Conservation (phyloP, 2,113 vertebrate species). For the Eonycteris spelaea region DNA sequence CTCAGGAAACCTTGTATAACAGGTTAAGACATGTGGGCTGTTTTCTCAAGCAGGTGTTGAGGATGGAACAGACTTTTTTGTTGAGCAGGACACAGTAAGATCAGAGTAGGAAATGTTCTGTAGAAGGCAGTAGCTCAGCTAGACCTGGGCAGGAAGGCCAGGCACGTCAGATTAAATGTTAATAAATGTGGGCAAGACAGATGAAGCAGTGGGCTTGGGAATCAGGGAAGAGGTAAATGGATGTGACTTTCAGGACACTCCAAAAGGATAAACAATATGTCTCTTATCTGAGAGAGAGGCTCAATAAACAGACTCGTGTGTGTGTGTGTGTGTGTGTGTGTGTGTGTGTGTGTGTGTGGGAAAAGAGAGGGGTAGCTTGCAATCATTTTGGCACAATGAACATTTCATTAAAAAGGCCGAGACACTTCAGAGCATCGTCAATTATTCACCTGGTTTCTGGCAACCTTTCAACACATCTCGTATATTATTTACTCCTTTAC, state of each 20-base stretch:
- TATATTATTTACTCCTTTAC: conserved; percentile 1
- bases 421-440: background rate
- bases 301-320: background rate
- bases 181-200: background rate
- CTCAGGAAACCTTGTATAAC: background rate
- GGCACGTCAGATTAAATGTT: background rate
- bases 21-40: background rate
- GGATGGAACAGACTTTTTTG: background rate
- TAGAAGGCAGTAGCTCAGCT: background rate
- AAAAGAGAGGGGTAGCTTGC: background rate
- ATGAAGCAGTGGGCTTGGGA: background rate
- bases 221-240: background rate
- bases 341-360: background rate
- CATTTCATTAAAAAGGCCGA: background rate
- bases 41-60: background rate
- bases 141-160: background rate
- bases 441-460: conserved; percentile 21
- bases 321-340: background rate
- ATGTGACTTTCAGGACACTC: background rate
- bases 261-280: background rate
- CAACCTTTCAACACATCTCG: background rate
- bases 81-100: background rate
- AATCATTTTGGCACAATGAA: background rate
- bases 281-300: background rate
- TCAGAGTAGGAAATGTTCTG: background rate